Conservation (phyloP, 2,797 vertebrate species). For the Prunella strophiata region DNA sequence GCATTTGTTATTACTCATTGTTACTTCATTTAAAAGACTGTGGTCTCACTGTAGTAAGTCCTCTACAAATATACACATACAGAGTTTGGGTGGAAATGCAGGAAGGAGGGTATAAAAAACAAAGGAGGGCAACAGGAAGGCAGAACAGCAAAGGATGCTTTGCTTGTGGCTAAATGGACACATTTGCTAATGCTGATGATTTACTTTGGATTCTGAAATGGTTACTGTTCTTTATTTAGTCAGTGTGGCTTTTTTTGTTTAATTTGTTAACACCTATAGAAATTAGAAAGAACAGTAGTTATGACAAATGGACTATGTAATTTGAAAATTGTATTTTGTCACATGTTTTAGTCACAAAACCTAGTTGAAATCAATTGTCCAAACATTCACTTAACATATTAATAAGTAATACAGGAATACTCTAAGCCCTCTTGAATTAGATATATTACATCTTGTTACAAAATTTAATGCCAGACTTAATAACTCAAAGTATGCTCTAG, state of each 20-base stretch:
- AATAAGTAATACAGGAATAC: slow-evolving; percentile 64
- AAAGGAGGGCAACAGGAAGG: neutral
- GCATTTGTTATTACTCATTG: neutral
- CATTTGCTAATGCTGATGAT: neutral
- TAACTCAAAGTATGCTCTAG: slow-evolving; percentile 48
- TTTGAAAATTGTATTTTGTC: slow-evolving; percentile 58
- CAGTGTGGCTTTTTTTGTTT: neutral
- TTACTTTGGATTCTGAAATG: slow-evolving; percentile 1
- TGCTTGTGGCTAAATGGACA: neutral
- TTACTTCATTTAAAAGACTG: neutral
- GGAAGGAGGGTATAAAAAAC: neutral
- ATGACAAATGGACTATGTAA: slow-evolving; percentile 56
- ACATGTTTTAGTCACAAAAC: slow-evolving; percentile 60
- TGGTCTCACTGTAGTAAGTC: neutral
- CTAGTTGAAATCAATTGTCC: slow-evolving; percentile 62
- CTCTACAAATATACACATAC: neutral
- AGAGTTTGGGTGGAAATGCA: neutral
- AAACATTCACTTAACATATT: slow-evolving; percentile 62
- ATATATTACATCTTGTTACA: slow-evolving; percentile 61
- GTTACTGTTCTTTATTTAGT: neutral
- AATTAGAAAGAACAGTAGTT: slow-evolving; percentile 22
- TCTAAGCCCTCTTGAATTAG: slow-evolving; percentile 60
- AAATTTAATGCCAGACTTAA: slow-evolving; percentile 60
- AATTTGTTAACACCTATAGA: slow-evolving; percentile 45
- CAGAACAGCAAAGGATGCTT: neutral